phyloP scores from a whole-genome alignment of 1,140 invertebrate genomes.

The Oreohelix idahoensis region DNA sequence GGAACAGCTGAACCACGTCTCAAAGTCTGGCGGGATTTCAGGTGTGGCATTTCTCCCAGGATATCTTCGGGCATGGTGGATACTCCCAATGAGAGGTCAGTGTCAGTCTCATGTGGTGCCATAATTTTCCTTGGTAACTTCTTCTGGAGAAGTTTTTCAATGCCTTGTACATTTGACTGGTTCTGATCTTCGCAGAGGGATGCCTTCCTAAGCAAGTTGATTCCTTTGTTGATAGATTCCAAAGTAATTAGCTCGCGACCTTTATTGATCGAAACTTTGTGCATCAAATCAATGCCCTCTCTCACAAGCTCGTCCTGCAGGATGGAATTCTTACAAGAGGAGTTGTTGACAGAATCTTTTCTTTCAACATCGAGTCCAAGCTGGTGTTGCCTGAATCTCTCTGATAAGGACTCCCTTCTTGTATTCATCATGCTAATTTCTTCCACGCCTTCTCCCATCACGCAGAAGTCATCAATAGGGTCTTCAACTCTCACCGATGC shows the following conservation, averaged over 20 bases:
- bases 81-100: not conserved
- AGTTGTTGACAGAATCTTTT: not conserved
- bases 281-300: not conserved
- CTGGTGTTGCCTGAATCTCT: not conserved
- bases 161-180: not conserved
- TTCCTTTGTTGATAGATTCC: conserved; percentile 7
- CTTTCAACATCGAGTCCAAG: not conserved
- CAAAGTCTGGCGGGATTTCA: not conserved
- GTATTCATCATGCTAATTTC: not conserved
- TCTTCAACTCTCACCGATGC: conserved; percentile 7
- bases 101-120: not conserved
- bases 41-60: conserved; percentile 11
- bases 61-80: conserved; percentile 25
- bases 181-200: not conserved
- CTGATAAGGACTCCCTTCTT: not conserved
- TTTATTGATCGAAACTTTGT: not conserved
- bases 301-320: not conserved
- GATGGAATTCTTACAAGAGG: not conserved
- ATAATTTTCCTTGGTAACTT: not conserved
- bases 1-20: conserved; percentile 23
- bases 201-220: not conserved
- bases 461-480: not conserved
- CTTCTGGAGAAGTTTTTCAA: not conserved
- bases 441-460: not conserved
- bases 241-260: not conserved